These are phyloP conservation scores for Papilio glaucus DNA, from an alignment of 1,140 invertebrate species.

Conservation along the genomic window DNA sequence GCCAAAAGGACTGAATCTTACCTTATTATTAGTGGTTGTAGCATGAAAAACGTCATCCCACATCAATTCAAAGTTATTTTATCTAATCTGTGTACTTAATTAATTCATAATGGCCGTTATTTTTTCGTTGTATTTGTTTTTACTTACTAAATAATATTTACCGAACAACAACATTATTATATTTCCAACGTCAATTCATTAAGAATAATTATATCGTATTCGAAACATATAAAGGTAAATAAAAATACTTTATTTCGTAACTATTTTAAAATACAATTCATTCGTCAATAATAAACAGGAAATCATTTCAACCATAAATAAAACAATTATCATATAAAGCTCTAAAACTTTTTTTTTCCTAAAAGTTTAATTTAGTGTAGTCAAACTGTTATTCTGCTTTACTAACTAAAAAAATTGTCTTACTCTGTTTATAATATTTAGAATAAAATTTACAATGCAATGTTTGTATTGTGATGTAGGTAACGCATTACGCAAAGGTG, in stretches of 20 bases:
- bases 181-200: not conserved
- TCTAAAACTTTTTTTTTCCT: constrained; percentile 9
- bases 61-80: not conserved
- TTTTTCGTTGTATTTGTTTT: not conserved
- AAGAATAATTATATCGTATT: not conserved
- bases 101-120: not conserved
- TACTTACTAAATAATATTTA: not conserved
- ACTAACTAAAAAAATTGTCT: not conserved
- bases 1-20: not conserved
- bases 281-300: constrained; percentile 16
- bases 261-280: constrained; percentile 5
- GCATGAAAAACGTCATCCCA: no score
- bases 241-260: constrained; percentile 13
- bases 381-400: constrained; percentile 6
- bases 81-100: not conserved
- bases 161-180: not conserved
- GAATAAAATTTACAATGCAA: not conserved
- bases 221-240: not conserved
- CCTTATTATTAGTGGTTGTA: not conserved
- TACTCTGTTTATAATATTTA: not conserved
- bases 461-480: not conserved
- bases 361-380: constrained; percentile 1
- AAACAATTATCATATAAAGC: constrained; percentile 19
- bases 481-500: not conserved
- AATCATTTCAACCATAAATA: not conserved